These are phyloP conservation scores for Muntiacus reevesi DNA, from an alignment of 2,113 vertebrate genomes.

Conservation along the genomic window DNA sequence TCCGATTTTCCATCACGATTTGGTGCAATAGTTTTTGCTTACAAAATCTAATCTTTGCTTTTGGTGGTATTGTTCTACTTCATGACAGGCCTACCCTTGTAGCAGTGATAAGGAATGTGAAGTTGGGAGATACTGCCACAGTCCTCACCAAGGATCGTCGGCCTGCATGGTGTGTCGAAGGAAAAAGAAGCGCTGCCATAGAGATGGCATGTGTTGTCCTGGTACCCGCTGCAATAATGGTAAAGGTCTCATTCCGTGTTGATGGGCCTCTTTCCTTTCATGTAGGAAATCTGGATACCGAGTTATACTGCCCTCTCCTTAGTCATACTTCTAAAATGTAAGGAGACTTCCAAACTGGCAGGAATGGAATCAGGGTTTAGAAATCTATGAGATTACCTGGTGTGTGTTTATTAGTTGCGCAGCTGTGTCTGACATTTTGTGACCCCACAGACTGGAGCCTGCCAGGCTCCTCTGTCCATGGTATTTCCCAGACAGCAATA, in stretches of 20 bases:
- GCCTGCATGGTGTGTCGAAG: slow-evolving; percentile 91
- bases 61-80: not conserved
- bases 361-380: not conserved
- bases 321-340: not conserved
- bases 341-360: not conserved
- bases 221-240: slow-evolving; percentile 96
- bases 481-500: not conserved
- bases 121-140: slow-evolving; percentile 93
- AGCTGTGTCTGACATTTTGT: not conserved
- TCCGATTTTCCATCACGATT: not conserved
- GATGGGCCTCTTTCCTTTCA: not conserved
- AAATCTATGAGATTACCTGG: not conserved
- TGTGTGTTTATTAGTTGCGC: not conserved
- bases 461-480: not conserved
- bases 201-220: slow-evolving; percentile 96
- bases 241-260: slow-evolving; percentile 50
- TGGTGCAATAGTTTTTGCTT: not conserved
- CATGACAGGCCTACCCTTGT: slow-evolving; percentile 89
- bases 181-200: slow-evolving; percentile 95
- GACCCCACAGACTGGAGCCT: not conserved
- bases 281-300: not conserved
- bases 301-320: not conserved
- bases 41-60: not conserved
- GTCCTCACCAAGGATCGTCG: slow-evolving; percentile 89
- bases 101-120: slow-evolving; percentile 94